phyloP scores from a whole-genome alignment of 2,888 invertebrate species.

The Endomychus coccineus region DNA sequence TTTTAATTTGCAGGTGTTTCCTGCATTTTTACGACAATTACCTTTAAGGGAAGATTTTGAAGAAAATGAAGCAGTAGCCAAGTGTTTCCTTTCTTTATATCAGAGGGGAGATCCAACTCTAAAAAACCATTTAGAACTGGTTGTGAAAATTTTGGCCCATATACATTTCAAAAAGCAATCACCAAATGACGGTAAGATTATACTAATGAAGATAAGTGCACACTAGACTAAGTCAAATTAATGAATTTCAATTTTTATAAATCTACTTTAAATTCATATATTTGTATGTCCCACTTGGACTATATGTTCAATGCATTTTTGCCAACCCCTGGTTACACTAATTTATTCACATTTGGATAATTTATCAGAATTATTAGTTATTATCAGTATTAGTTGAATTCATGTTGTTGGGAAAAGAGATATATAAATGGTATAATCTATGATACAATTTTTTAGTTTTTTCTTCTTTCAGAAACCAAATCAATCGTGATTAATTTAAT shows the following conservation, averaged over 20 bases:
- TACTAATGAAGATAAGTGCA: slow-evolving; percentile 1
- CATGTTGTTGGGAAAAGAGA: too few relatives aligned
- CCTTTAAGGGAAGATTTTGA: slow-evolving; percentile 68
- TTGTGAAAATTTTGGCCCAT: slow-evolving; percentile 50
- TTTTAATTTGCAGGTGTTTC: slow-evolving; percentile 51
- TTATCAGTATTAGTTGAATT: too few relatives aligned
- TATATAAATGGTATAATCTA: too few relatives aligned
- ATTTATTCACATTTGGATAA: too few relatives aligned
- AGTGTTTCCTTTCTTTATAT: slow-evolving; percentile 57
- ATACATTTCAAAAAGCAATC: slow-evolving; percentile 52
- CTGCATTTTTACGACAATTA: slow-evolving; percentile 61
- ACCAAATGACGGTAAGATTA: slow-evolving; percentile 45
- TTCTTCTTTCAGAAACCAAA: slow-evolving; percentile 44
- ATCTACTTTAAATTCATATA: too few relatives aligned
- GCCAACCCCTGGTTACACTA: too few relatives aligned
- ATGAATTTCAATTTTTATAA: too few relatives aligned
- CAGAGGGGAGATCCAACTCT: slow-evolving; percentile 53
- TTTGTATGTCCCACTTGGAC: too few relatives aligned
- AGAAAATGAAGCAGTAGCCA: slow-evolving; percentile 64
- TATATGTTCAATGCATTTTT: too few relatives aligned
- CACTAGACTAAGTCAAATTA: not conserved
- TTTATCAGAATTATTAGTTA: too few relatives aligned
- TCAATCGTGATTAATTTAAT: slow-evolving; percentile 48
- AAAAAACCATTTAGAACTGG: slow-evolving; percentile 46
- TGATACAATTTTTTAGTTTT: slow-evolving; percentile 1